Base-by-base conservation (phyloP, 1,140 invertebrate species). In the Antheraea mylitta region DNA sequence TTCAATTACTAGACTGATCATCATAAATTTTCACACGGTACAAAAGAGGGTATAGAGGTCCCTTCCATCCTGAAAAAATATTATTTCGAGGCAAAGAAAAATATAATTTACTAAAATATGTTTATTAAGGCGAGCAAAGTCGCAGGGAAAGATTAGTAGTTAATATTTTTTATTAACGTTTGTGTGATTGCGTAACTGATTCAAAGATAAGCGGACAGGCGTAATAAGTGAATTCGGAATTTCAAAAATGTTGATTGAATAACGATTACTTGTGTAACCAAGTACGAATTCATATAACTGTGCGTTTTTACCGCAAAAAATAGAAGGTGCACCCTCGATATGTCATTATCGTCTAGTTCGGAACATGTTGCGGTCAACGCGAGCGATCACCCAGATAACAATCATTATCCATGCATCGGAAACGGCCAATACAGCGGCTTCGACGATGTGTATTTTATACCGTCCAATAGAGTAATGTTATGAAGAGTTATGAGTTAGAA, bases 301-400 rank as follows among this genome's bases (percentile, higher is more conserved):
- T 77, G 73, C 74, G 72, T 80, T 75, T 77, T 81, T 71, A 83
- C 75, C 76, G 71, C 77, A 78, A 72, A 81, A 76, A 82, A 80
- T 76, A 83, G 85, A 85, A 87, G 77, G 68, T 71, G 71, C 58
- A 63, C 76, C 73, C 74, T 66, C 11, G 73, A 71, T 81, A 75
- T 68, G 69, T 80, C 83, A 87, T 87, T 88, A 88, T 83, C 80
- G 78, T 86, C 82, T 88, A 80, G 82, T 89, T 87, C 75, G 73
- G 65, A 83, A 80, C 80, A 85, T 83, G 83, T 89, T 90, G 87
- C 75, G 87, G 87, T 89, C 71, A 81, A 73, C 70, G 75, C 79
- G 75, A 82, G 83, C 80, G 77, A 84, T 85, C 83, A 85, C 73
- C 83, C 73, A 77, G 80, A 86, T 87, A 79, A 73, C 81, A 83